These are phyloP conservation scores for Cydia splendana DNA, from an alignment of 1,140 invertebrate genomes.

Conservation along the genomic window DNA sequence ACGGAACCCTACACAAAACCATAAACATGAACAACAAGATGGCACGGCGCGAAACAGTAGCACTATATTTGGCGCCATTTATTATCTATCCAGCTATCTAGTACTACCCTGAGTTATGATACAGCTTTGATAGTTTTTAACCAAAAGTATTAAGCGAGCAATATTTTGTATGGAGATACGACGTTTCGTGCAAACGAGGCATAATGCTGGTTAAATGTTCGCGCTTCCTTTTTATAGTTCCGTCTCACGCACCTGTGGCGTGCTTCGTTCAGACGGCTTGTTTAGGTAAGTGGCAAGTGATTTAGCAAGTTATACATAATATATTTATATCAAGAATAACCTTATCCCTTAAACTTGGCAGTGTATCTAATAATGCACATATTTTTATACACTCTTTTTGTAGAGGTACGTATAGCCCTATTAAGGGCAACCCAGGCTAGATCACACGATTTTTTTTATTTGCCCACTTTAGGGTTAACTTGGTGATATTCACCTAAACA, in stretches of 20 bases:
- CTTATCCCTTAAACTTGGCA: too few species aligned
- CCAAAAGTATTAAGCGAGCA: slow-evolving; percentile 44
- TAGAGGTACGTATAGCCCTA: too few species aligned
- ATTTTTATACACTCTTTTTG: too few species aligned
- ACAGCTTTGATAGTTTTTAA: not conserved
- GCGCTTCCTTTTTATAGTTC: slow-evolving; percentile 57
- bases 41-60: slow-evolving; percentile 3
- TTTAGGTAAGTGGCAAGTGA: not conserved
- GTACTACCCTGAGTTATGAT: slow-evolving; percentile 24
- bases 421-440: too few species aligned
- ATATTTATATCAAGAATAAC: too few species aligned
- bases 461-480: too few species aligned
- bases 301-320: not conserved
- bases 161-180: slow-evolving; percentile 44
- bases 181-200: not conserved
- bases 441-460: too few species aligned
- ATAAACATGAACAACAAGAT: not conserved
- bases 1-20: not conserved
- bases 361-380: too few species aligned
- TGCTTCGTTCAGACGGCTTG: not conserved
- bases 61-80: slow-evolving; percentile 17
- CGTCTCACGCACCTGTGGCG: slow-evolving; percentile 54
- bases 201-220: slow-evolving; percentile 58
- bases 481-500: too few species aligned
- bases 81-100: slow-evolving; percentile 26